Evolutionary conservation across 2,797 vertebrate genomes (phyloP), one percentile per base, ranked within the genome.

Genomic region (Dendrocincla fuliginosa): DNA sequence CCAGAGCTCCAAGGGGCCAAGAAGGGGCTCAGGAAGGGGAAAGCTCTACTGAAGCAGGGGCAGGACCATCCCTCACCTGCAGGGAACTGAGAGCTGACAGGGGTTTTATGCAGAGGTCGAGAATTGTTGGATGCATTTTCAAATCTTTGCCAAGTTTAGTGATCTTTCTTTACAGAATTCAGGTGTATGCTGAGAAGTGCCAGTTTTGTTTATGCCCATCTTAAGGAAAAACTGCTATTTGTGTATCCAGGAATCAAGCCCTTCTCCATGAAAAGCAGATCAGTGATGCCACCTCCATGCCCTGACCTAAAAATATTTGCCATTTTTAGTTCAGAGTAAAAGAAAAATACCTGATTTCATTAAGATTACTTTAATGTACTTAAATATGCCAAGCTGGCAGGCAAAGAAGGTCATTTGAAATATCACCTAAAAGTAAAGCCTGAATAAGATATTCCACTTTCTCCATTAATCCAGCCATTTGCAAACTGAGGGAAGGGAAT

Each of bases 391-490:
- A 89, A 70, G 46, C 61, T 74, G 25, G 63, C 50, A 82, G 83
- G 56, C 57, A 83, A 94, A 87, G 84, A 89, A 88, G 86, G 86
- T 89, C 70, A 71, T 61, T 13, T 92, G 86, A 95, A 93, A 74
- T 67, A 87, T 39, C 84, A 89, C 64, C 52, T 60, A 70, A 74
- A 95, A 93, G 65, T 47, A 86, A 88, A 93, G 76, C 33, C 53
- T 2, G 6, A 78, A 23, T 82, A 78, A 76, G 77, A 76, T 71
- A 73, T 39, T 88, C 4, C 13, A 49, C 89, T 89, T 90, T 84
- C 89, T 86, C 73, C 84, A 81, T 93, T 86, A 96, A 90, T 53
- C 59, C 10, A 75, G 87, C 76, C 91, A 92, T 92, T 69, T 94
- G 83, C 87, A 92, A 85, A 92, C 19, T 1, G 60, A 85, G 63